Conservation (phyloP, 2,113 vertebrate genomes). For the Actinemys pallida region DNA sequence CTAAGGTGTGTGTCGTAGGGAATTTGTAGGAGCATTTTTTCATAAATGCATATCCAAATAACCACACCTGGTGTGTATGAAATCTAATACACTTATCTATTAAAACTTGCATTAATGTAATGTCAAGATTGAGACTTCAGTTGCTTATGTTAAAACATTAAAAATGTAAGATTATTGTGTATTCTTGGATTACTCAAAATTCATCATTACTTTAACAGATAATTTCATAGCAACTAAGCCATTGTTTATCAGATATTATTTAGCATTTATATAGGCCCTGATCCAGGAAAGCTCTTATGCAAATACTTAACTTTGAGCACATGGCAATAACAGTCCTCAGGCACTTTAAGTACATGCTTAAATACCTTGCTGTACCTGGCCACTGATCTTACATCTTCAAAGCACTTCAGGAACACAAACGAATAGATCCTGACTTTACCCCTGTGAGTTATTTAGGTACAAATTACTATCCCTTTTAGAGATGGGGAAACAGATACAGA, state of each 20-base stretch:
- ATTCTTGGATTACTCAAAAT: not conserved
- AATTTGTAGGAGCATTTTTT: not conserved
- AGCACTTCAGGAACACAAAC: not conserved
- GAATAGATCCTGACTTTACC: not conserved
- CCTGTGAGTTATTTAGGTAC: slow-evolving; percentile 4
- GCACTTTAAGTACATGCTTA: not conserved
- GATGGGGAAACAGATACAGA: not conserved
- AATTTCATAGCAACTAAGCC: not conserved
- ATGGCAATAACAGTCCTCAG: not conserved
- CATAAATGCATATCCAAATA: not conserved
- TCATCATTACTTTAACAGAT: not conserved
- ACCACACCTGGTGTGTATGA: not conserved
- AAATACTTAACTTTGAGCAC: not conserved
- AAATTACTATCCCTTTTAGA: slow-evolving; percentile 18
- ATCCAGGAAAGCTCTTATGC: not conserved
- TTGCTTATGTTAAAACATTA: not conserved
- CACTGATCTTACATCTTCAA: not conserved
- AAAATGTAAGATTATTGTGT: not conserved
- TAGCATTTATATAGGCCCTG: not conserved
- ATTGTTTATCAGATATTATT: not conserved
- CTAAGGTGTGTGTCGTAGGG: not conserved
- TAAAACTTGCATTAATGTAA: not conserved
- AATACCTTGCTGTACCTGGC: not conserved
- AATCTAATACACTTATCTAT: not conserved
- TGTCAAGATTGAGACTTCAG: not conserved